These are phyloP conservation scores for Acromyrmex echinatior DNA, from an alignment of 1,140 invertebrate genomes.

Conservation along the genomic window DNA sequence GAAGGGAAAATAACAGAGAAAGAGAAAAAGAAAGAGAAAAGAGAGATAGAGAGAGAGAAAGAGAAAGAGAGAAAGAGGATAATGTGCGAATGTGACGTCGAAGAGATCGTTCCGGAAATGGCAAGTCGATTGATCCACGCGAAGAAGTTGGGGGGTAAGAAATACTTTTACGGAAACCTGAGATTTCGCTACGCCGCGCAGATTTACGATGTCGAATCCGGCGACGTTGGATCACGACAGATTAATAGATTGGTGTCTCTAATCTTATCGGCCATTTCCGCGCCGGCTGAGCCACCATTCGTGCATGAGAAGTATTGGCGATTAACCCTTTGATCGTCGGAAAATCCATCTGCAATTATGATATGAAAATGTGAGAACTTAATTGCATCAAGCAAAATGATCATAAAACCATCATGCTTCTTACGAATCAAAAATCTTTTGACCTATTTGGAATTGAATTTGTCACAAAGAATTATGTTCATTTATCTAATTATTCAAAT, in stretches of 20 bases:
- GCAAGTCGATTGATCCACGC: conserved; percentile 52
- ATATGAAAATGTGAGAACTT: conserved; percentile 6
- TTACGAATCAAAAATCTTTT: not conserved
- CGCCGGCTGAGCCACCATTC: conserved; percentile 5
- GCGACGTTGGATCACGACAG: conserved; percentile 22
- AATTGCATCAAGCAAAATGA: not conserved
- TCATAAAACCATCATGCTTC: not conserved
- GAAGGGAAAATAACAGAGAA: not conserved
- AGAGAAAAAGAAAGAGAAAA: not conserved
- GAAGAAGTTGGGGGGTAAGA: conserved; percentile 28
- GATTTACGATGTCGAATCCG: conserved; percentile 36
- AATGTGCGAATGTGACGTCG: conserved; percentile 8
- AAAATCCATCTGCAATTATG: not conserved
- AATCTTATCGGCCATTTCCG: conserved; percentile 40
- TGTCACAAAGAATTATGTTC: not conserved
- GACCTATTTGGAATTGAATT: not conserved
- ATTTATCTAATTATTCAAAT: not conserved
- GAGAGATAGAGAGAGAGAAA: not conserved
- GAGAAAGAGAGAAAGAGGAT: not conserved
- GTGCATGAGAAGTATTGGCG: conserved; percentile 35
- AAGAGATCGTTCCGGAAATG: conserved; percentile 34
- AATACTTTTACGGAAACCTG: conserved; percentile 10
- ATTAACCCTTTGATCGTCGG: conserved; percentile 33
- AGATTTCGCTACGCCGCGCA: conserved; percentile 5
- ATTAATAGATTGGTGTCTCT: conserved; percentile 36